A percentile compares a stretch with the other conserved stretches of the same genome.
phyloP scores from a whole-genome alignment of 1,140 invertebrate species.

The Dolichoris vasculosae region DNA sequence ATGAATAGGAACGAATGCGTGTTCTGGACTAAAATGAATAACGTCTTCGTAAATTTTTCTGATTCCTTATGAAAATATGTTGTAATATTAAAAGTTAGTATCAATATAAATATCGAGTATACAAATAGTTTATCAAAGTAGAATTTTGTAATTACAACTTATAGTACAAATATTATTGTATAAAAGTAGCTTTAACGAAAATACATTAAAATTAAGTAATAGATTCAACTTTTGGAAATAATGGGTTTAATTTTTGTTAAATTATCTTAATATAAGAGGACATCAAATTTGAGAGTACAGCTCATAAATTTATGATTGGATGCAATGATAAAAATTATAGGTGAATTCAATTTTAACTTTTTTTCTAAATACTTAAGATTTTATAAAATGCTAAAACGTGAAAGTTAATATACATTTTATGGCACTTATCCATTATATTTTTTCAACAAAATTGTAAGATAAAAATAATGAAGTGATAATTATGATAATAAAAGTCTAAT shows the following conservation, averaged over 20 bases:
- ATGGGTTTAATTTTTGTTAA: neutral
- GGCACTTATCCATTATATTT: too few relatives aligned
- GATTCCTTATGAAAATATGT: neutral
- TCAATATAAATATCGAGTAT: neutral
- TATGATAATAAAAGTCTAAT: too few relatives aligned
- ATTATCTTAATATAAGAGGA: conserved; percentile 8
- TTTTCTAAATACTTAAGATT: neutral
- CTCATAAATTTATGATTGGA: neutral
- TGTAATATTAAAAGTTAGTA: neutral
- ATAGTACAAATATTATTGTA: too few relatives aligned
- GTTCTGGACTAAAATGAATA: neutral
- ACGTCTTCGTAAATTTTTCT: neutral
- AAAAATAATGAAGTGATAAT: too few relatives aligned
- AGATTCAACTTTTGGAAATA: neutral
- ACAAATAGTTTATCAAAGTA: neutral
- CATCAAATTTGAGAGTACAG: neutral
- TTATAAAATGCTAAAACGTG: neutral
- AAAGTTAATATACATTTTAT: too few relatives aligned
- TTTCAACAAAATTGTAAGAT: too few relatives aligned
- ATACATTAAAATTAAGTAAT: neutral
- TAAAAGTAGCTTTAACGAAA: neutral
- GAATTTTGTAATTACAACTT: too few relatives aligned
- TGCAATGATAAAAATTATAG: neutral
- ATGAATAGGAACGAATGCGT: neutral
- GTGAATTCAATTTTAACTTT: neutral